These are phyloP conservation scores for Anneissia japonica DNA, from an alignment of 35 echinoderm and acorn worm genomes.

Conservation along the genomic window DNA sequence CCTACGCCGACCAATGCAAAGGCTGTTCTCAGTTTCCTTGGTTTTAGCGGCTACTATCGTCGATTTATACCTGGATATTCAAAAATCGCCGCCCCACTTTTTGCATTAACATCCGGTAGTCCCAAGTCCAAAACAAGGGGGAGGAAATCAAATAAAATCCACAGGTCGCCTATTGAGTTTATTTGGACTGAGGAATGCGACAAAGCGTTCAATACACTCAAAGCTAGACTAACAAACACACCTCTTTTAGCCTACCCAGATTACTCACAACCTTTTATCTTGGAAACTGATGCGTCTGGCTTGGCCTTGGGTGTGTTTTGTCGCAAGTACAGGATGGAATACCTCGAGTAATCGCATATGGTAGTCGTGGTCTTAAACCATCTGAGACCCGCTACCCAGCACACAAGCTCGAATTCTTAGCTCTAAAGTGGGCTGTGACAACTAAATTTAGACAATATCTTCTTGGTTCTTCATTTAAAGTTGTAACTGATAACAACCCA, in stretches of 20 bases:
- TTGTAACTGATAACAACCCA: slow-evolving; percentile 32
- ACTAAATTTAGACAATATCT: slow-evolving; percentile 21
- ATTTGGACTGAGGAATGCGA: slow-evolving; percentile 28
- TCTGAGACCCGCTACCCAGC: slow-evolving; percentile 37
- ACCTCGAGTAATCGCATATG: not conserved
- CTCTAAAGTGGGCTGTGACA: slow-evolving; percentile 39
- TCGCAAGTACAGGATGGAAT: slow-evolving; percentile 20
- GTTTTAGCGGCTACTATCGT: no score
- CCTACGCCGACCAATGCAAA: no score
- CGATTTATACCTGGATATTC: no score
- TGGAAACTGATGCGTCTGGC: slow-evolving; percentile 30
- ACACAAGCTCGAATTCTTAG: slow-evolving; percentile 44
- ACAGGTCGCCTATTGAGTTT: no score
- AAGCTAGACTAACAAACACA: slow-evolving; percentile 7
- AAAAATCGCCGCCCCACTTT: no score
- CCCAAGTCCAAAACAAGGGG: no score
- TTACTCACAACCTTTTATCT: not conserved
- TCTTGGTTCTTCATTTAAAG: not conserved
- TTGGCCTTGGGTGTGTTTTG: not conserved
- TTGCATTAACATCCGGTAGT: no score
- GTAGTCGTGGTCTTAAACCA: slow-evolving; percentile 4
- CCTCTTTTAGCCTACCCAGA: slow-evolving; percentile 25
- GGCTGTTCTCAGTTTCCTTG: no score
- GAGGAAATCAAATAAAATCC: no score
- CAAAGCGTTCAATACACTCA: slow-evolving; percentile 14